These are phyloP conservation scores for Barbus barbus DNA, from an alignment of 2,113 vertebrate genomes.

Conservation along the genomic window DNA sequence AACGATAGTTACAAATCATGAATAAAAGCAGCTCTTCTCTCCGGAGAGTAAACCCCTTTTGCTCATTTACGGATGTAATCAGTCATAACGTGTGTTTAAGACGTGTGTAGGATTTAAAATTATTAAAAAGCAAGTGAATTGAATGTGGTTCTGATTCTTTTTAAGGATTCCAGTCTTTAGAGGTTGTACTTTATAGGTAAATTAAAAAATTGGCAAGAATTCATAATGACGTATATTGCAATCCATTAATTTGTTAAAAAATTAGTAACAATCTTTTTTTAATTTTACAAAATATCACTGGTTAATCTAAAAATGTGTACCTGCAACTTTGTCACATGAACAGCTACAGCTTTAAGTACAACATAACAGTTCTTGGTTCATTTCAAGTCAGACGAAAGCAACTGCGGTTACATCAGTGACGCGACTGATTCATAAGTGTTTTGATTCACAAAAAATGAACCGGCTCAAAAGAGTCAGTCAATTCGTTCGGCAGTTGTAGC, in stretches of 20 bases:
- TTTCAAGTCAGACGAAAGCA: neutral
- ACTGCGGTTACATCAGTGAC: neutral
- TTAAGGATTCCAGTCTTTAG: neutral
- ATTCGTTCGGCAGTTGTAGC: neutral
- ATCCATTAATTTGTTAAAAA: too few relatives aligned
- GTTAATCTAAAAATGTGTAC: neutral
- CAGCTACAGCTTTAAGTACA: neutral
- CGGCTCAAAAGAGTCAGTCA: neutral
- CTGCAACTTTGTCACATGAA: neutral
- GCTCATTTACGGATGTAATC: neutral
- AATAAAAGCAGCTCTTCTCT: slow-evolving; percentile 24
- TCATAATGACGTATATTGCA: neutral
- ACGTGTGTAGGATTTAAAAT: neutral
- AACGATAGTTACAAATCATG: neutral
- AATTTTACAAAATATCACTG: too few relatives aligned
- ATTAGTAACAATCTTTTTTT: too few relatives aligned
- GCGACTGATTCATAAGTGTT: neutral
- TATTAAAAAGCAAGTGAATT: neutral
- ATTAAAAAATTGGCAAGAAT: too few relatives aligned
- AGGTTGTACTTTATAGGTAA: too few relatives aligned
- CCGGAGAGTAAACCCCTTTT: neutral
- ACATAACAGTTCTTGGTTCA: neutral
- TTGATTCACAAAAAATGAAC: neutral
- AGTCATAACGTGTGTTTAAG: neutral
- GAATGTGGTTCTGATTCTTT: neutral